phyloP scores from a whole-genome alignment of 2,797 vertebrate genomes.

The Antennarius maculatus region DNA sequence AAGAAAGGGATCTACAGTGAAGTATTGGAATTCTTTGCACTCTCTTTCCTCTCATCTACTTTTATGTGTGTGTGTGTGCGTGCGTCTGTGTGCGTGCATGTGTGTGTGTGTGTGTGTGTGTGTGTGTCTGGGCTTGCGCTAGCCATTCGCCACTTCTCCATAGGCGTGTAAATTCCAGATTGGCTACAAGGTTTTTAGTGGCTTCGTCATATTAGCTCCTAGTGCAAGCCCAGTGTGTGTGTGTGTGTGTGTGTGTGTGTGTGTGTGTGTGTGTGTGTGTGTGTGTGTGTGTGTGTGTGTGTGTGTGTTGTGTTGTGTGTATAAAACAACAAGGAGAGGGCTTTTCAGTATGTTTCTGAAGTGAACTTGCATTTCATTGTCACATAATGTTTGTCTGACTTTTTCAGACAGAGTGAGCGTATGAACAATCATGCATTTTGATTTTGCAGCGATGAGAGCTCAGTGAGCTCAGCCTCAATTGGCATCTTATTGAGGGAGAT shows the following conservation, averaged over 20 bases:
- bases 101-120: slow-evolving; percentile 18
- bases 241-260: slow-evolving; percentile 31
- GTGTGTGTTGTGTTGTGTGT: slow-evolving; percentile 25
- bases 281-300: slow-evolving; percentile 17
- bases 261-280: slow-evolving; percentile 10
- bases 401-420: slow-evolving; percentile 7
- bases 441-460: slow-evolving; percentile 19
- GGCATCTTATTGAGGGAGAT: slow-evolving; percentile 37
- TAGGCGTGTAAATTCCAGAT: no score
- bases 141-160: no score
- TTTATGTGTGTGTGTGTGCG: slow-evolving; percentile 25
- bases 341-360: slow-evolving; percentile 17
- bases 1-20: slow-evolving; percentile 42
- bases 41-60: slow-evolving; percentile 11
- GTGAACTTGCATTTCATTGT: slow-evolving; percentile 12
- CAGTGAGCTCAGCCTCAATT: slow-evolving; percentile 42
- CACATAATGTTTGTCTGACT: slow-evolving; percentile 26
- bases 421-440: slow-evolving; percentile 31
- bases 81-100: slow-evolving; percentile 14
- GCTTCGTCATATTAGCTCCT: no score
- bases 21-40: slow-evolving; percentile 49
- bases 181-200: no score
- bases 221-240: no score
- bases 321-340: slow-evolving; percentile 12
- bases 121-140: no score